Evolutionary conservation across 2,113 vertebrate species (phyloP), one percentile per base, ranked within the genome.

Genomic region (Xerus inauris): DNA sequence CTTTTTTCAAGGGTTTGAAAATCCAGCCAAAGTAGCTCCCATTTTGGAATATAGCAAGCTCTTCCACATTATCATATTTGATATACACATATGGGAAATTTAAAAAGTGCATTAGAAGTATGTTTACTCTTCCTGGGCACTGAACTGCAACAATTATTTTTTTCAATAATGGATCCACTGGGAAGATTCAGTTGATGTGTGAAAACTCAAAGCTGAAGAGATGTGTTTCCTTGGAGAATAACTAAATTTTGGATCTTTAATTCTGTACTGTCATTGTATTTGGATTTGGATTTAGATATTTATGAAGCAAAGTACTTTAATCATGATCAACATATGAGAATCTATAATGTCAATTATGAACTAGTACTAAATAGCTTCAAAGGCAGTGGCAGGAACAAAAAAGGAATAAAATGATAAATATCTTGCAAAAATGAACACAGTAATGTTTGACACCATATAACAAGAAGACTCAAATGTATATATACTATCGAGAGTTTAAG

Each of bases 11-110:
- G 35, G 75, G 67, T 80, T 72, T 93, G 89, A 96, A 97, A 96
- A 93, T 91, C 13, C 77, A 95, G 91, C 75, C 91, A 95, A 79
- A 51, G 49, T 84, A 81, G 75, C 28, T 95, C 51, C 83, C 64
- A 94, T 94, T 96, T 76, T 91, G 76, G 62, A 95, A 94, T 89
- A 88, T 14, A 79, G 87, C 73, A 79, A 88, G 51, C 11, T 84
- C 75, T 93, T 87, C 30, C 16, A 75, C 64, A 64, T 97, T 93
- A 93, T 91, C 75, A 89, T 95, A 96, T 96, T 95, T 95, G 67
- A 84, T 97, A 76, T 47, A 77, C 64, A 95, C 93, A 97, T 87
- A 95, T 91, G 92, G 93, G 93, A 94, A 96, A 96, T 96, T 95
- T 95, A 42, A 89, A 96, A 95, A 95, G 51, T 97, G 38, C 75